phyloP scores from a whole-genome alignment of 2,888 invertebrate genomes.

The Lochmaea crataegi region DNA sequence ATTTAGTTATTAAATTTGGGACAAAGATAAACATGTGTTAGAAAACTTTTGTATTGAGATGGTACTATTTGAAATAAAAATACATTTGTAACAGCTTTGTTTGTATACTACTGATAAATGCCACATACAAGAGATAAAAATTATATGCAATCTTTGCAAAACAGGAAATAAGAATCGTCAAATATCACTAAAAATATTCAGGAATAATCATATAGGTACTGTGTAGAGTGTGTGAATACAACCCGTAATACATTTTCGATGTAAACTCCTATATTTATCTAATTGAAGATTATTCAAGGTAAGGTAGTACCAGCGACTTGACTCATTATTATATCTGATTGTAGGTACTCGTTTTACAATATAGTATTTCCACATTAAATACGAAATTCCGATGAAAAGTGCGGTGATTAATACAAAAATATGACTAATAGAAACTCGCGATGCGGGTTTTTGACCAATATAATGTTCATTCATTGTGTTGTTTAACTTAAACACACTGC shows the following conservation, averaged over 20 bases:
- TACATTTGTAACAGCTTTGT: not conserved
- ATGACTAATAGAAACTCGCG: constrained; percentile 49
- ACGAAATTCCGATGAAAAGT: constrained; percentile 44
- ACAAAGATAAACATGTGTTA: no score
- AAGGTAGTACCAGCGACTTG: constrained; percentile 39
- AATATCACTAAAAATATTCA: not conserved
- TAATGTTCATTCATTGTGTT: constrained; percentile 41
- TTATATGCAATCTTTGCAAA: constrained; percentile 8
- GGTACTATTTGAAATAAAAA: not conserved
- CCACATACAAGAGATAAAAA: constrained; percentile 4
- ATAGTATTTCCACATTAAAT: constrained; percentile 38
- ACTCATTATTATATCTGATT: constrained; percentile 40
- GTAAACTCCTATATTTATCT: not conserved
- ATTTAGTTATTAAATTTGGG: no score
- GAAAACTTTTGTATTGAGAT: not conserved
- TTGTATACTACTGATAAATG: constrained; percentile 1
- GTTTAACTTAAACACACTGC: constrained; percentile 42
- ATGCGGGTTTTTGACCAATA: constrained; percentile 51
- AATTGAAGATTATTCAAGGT: constrained; percentile 25
- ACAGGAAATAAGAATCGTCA: constrained; percentile 6
- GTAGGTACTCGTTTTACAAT: constrained; percentile 27
- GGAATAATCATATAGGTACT: not conserved
- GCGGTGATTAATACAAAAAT: constrained; percentile 49
- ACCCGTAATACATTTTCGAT: not conserved
- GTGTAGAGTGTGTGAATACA: not conserved